A percentile compares a stretch with the other conserved stretches of the same genome.
These are phyloP conservation scores for Mesembrinibis cayennensis DNA, from an alignment of 2,113 vertebrate genomes.

Conservation along the genomic window DNA sequence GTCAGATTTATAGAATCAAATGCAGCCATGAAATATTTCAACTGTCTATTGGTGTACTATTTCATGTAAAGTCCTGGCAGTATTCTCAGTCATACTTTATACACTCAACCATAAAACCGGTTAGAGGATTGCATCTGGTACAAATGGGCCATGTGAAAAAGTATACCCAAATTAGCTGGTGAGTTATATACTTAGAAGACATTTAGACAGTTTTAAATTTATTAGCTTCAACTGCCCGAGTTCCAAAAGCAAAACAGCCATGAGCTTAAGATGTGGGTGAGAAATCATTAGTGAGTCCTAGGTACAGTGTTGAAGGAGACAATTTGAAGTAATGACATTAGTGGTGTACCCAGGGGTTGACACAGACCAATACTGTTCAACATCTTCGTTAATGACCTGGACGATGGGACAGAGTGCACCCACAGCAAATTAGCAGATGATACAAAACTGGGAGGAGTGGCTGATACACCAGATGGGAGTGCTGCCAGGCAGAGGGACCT, in stretches of 20 bases:
- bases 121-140: not conserved
- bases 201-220: not conserved
- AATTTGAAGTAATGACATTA: not conserved
- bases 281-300: not conserved
- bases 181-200: not conserved
- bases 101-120: not conserved
- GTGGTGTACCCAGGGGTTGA: not conserved
- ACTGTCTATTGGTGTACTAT: not conserved
- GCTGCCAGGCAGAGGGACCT: not conserved
- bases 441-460: not conserved
- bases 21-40: not conserved
- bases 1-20: not conserved
- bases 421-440: not conserved
- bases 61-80: not conserved
- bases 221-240: not conserved
- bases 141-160: not conserved
- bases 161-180: not conserved
- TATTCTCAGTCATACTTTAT: not conserved
- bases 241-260: not conserved
- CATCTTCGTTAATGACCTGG: not conserved
- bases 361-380: not conserved
- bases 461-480: not conserved
- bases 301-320: not conserved
- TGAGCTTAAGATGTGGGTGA: not conserved
- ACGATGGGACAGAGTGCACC: not conserved